Conservation (phyloP, 2,888 invertebrate genomes). For the Girardia tigrina region DNA sequence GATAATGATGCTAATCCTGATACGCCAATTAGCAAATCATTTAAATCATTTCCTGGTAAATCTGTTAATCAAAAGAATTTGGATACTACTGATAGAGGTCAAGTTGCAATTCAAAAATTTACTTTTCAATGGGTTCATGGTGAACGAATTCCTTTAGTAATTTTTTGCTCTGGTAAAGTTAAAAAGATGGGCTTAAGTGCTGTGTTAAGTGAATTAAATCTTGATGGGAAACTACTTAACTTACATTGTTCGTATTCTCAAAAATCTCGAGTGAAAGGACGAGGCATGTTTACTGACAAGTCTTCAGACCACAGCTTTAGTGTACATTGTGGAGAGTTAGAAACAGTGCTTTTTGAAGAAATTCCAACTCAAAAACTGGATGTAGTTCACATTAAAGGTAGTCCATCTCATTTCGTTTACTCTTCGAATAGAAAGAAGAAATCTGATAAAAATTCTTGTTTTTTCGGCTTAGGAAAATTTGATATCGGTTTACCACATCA, state of each 20-base stretch:
- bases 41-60: not conserved
- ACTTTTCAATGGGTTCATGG: conserved; percentile 38
- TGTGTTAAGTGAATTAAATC: conserved; percentile 75
- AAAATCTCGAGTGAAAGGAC: conserved; percentile 27
- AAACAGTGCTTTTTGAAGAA: conserved; percentile 28
- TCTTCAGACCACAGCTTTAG: conserved; percentile 33
- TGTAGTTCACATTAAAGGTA: conserved; percentile 31
- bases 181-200: conserved; percentile 58
- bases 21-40: not conserved
- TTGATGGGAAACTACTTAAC: conserved; percentile 81
- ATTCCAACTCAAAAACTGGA: conserved; percentile 28
- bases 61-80: not conserved
- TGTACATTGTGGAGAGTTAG: conserved; percentile 31
- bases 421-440: conserved; percentile 30
- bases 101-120: conserved; percentile 31
- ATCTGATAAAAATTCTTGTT: conserved; percentile 60
- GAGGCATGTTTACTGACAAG: conserved; percentile 30
- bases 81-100: not conserved
- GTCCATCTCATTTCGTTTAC: conserved; percentile 27
- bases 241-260: conserved; percentile 78
- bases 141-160: conserved; percentile 52
- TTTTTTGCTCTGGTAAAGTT: conserved; percentile 74
- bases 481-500: conserved; percentile 92
- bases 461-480: conserved; percentile 73
- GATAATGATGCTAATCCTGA: not conserved